Base-by-base conservation (phyloP, 2,888 invertebrate genomes). In the Pterostichus madidus region DNA sequence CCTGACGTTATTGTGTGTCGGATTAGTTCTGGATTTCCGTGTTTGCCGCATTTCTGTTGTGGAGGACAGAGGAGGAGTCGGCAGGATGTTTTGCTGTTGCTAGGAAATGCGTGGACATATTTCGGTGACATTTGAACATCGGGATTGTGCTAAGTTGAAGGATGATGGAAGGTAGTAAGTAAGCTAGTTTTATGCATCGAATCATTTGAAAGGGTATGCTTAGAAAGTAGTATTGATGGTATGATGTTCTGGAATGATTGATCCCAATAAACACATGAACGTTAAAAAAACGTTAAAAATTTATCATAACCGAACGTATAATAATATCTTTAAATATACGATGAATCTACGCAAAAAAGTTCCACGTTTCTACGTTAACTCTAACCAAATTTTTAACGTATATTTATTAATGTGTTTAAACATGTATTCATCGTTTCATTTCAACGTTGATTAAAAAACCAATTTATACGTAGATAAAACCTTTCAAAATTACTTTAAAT, bases 21-120 rank as follows among this genome's bases (percentile, higher is more conserved):
- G 68, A 80, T 80, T 80, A 80, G 39, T n/a, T n/a, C 6, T 39
- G 71, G 71, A 80, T 80, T 80, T 80, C 80, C 80, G 68, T 32
- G 49, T 64, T 79, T 46, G 59, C 7, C 64, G 44, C 61, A 46
- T 44, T 79, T 46, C 64, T 78, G 49, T 73, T 56, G 5, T 53
- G 39, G 10, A 46, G 24, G 71, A 71, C 15, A 13, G n/a, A 39
- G 15, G 68, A 73, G 49, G 73, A 49, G 15, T n/a, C 10, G 68
- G 7, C 49, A 73, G 73, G 73, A 49, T 79, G 79, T 79, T 78
- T 79, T 79, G 61, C 53, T 32, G n/a, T 44, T 64, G 53, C 24
- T 52, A 49, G 52, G 35, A 80, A 64, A 39, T 49, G 68, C 80
- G 79, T 64, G 64, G 61, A 64, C 79, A 79, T 64, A 79, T 79